Conservation (phyloP, 1,140 invertebrate genomes). For the Tetragonula clypearis region DNA sequence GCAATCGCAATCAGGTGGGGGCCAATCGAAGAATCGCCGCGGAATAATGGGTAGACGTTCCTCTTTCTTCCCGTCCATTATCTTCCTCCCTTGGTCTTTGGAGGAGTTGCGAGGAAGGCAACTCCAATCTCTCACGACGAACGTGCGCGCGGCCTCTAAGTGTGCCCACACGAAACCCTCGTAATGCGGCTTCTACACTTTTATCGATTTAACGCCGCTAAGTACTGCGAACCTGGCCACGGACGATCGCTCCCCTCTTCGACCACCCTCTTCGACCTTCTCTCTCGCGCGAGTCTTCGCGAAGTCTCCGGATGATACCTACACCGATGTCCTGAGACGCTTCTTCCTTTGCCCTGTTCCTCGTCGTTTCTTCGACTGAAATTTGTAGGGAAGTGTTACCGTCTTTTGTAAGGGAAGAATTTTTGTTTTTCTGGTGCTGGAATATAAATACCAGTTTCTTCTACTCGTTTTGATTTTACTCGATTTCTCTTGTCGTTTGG, state of each 20-base stretch:
- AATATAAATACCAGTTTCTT: no score
- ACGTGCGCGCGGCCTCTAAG: constrained; percentile 50
- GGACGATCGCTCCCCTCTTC: constrained; percentile 20
- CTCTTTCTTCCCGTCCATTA: constrained; percentile 60
- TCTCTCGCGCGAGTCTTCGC: neutral
- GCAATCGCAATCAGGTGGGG: constrained; percentile 66
- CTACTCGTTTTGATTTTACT: neutral
- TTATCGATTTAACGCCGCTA: constrained; percentile 59
- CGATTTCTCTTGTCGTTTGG: neutral
- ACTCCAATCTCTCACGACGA: constrained; percentile 64
- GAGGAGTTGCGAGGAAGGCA: constrained; percentile 35
- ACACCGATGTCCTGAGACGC: constrained; percentile 22
- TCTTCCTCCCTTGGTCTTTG: constrained; percentile 40
- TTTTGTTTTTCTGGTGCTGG: no score
- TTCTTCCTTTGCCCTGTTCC: neutral
- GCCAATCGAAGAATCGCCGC: constrained; percentile 63
- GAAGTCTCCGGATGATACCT: constrained; percentile 15
- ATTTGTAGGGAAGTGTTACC: no score
- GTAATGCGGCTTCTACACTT: constrained; percentile 58
- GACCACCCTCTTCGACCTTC: neutral
- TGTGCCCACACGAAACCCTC: constrained; percentile 62
- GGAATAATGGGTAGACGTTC: constrained; percentile 63
- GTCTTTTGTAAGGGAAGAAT: neutral
- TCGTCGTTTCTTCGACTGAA: neutral
- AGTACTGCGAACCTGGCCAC: constrained; percentile 47